Conservation (phyloP, 2,797 vertebrate species). For the Phataginus tetradactyla region DNA sequence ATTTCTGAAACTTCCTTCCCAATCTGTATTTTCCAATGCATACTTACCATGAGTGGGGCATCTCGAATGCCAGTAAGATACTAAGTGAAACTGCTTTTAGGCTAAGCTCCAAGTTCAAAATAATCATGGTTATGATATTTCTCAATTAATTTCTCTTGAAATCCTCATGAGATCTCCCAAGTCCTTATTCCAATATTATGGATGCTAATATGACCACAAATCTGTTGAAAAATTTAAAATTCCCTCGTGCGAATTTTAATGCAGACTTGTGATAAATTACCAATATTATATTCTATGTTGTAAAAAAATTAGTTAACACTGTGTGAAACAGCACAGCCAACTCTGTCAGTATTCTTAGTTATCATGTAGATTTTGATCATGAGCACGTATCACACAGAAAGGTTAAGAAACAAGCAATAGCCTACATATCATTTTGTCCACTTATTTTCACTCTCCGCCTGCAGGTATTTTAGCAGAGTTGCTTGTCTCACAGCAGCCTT, state of each 20-base stretch:
- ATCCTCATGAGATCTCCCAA: background rate
- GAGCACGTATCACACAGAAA: background rate
- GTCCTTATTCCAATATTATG: background rate
- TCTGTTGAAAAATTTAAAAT: conserved; percentile 26
- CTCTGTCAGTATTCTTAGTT: background rate
- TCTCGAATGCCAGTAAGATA: background rate
- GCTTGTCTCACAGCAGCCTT: background rate
- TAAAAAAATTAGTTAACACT: background rate
- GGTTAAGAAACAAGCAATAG: background rate
- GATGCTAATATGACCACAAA: background rate
- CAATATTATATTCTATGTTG: background rate
- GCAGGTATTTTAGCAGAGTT: background rate
- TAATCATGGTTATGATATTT: background rate
- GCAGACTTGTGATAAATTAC: background rate
- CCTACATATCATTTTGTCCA: background rate
- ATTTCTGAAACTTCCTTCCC: background rate
- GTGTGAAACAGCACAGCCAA: background rate
- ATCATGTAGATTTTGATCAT: background rate
- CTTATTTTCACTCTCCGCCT: background rate
- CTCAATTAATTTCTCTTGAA: conserved; percentile 8
- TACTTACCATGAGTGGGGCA: background rate
- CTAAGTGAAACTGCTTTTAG: background rate
- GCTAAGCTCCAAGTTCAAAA: background rate
- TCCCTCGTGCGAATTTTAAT: background rate
- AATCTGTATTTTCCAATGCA: background rate